Conservation (phyloP, 2,888 invertebrate genomes). For the Lydus trimaculatus region DNA sequence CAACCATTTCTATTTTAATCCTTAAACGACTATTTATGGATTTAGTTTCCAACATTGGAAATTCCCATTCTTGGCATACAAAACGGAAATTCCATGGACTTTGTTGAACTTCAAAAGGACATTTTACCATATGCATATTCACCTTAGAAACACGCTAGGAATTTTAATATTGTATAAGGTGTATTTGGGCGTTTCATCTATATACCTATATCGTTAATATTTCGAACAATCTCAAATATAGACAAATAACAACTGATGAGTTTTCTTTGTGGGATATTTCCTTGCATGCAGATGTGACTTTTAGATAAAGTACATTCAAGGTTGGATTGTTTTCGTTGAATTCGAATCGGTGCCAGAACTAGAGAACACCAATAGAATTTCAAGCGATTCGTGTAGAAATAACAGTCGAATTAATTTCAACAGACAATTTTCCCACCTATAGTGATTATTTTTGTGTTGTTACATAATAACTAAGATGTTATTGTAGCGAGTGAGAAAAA, state of each 20-base stretch:
- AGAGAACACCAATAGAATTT: conserved; percentile 15
- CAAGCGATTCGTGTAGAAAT: not conserved
- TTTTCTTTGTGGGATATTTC: conserved; percentile 23
- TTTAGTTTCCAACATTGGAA: not conserved
- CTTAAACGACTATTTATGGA: not conserved
- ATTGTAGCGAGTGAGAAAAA: not conserved
- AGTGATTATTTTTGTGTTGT: not conserved
- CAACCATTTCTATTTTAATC: not conserved
- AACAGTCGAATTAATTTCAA: not conserved
- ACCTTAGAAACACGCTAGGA: conserved; percentile 35
- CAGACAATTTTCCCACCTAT: not conserved
- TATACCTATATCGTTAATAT: not conserved
- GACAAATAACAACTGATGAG: conserved; percentile 27
- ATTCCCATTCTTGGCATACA: not conserved
- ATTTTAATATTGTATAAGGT: conserved; percentile 32
- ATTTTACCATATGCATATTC: conserved; percentile 33
- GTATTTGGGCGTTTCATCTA: conserved; percentile 13
- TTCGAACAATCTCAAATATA: conserved; percentile 18
- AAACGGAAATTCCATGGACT: conserved; percentile 34
- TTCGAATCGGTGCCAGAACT: conserved; percentile 16
- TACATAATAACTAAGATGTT: not conserved
- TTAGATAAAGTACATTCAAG: conserved; percentile 25
- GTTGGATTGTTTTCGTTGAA: conserved; percentile 25
- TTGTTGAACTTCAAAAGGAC: conserved; percentile 34
- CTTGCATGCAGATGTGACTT: conserved; percentile 26